Evolutionary conservation across 2,113 vertebrate genomes (phyloP), one percentile per base, ranked within the genome.

Genomic region (Triplophysa dalaica): DNA sequence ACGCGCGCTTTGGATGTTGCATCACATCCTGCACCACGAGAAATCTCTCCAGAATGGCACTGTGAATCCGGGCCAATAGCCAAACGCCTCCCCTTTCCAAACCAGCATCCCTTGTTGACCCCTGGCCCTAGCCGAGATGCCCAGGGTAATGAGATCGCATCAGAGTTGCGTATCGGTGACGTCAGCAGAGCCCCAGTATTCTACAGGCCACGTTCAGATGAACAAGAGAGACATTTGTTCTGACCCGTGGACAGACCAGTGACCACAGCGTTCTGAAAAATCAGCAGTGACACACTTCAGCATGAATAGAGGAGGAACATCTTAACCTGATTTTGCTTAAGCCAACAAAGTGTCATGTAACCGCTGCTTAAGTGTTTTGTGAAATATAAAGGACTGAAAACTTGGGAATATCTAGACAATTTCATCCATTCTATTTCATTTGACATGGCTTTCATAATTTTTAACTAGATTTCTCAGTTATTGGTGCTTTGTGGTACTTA

Each of bases 201-300:
- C 56, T 54, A 2, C 63, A 45, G 67, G 70, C 67, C 66, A 67
- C 16, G 48, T 68, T 79, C 21, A 2, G 4, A 24, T 4, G 75
- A 66, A 86, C 63, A 38, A 84, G 73, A 86, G 64, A 61, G 65
- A 9, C 22, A 60, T 62, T 81, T 86, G 82, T 84, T 84, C 85
- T 65, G 24, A 76, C 26, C 41, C 68, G 41, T 38, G 29, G 26
- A 75, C 43, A 64, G 56, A 54, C 21, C 19, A 56, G 64, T 58
- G 65, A 24, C 56, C 60, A 50, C n/a, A 63, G 60, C 41, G 29
- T 4, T 17, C 13, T 73, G 33, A 4, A 73, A 60, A 60, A 73
- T 73, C 29, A 41, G 54, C n/a, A 60, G 38, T 41, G 12, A 73
- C 67, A 22, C 3, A 19, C 13, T 74, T 43, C 8, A 17, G 33